Conservation (phyloP, 2,888 invertebrate species). For the Microctonus brassicae region DNA sequence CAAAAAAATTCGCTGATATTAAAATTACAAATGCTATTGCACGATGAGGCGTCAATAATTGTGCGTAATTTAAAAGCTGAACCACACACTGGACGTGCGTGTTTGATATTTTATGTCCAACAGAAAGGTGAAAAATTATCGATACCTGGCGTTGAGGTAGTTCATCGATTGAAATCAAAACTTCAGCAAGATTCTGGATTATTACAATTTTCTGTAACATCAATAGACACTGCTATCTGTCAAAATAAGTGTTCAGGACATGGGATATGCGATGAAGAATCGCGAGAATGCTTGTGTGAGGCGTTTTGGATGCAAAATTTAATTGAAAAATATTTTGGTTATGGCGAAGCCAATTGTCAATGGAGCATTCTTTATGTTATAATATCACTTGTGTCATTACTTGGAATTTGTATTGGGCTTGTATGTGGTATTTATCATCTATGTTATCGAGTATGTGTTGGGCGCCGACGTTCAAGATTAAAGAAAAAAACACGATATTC, state of each 20-base stretch:
- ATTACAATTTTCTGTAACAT: constrained; percentile 80
- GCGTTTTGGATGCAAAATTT: constrained; percentile 97
- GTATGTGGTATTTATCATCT: constrained; percentile 78
- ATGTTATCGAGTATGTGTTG: constrained; percentile 73
- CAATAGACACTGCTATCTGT: constrained; percentile 87
- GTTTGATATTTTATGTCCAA: constrained; percentile 78
- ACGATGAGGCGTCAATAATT: constrained; percentile 76
- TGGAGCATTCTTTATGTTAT: constrained; percentile 96
- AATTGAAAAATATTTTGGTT: constrained; percentile 75
- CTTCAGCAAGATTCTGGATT: constrained; percentile 79
- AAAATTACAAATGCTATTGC: constrained; percentile 84
- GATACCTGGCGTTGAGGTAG: constrained; percentile 77
- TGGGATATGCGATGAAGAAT: constrained; percentile 87
- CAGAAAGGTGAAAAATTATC: constrained; percentile 71
- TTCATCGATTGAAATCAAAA: constrained; percentile 77
- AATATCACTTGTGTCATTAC: constrained; percentile 76
- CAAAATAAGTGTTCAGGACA: constrained; percentile 94
- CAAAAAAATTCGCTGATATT: constrained; percentile 84
- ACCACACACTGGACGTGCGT: constrained; percentile 70
- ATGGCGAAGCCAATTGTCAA: constrained; percentile 86
- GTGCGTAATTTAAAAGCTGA: constrained; percentile 71
- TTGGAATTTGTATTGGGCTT: constrained; percentile 75
- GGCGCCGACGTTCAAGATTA: constrained; percentile 71
- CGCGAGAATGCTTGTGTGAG: constrained; percentile 89
- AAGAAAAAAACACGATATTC: constrained; percentile 79